Evolutionary conservation across 2,888 invertebrate species (phyloP), one percentile per base, ranked within the genome.

Genomic region (Drosophila tripunctata): DNA sequence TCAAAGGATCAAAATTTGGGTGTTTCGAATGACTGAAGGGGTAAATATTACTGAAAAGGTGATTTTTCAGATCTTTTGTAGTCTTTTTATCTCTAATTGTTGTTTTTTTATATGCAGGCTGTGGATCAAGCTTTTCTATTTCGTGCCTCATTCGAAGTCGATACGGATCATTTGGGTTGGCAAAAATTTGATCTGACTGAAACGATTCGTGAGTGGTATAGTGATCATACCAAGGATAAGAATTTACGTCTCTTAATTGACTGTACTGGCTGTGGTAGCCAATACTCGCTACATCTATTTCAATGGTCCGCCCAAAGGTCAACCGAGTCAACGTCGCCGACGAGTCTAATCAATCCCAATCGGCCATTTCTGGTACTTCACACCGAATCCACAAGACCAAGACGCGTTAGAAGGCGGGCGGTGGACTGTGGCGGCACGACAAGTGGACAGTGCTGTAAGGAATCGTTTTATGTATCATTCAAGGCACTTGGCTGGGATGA

Each of bases 401-500:
- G 94, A 51, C 92, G 96, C 14, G 95, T 96, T 54, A 94, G 96
- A 68, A 93, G 96, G 81, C 94, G 96, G 75, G 96, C 97, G 31
- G 93, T 97, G 62, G 96, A 97, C 91, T 97, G 97, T 92, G 94
- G 94, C 71, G 91, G 90, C 0, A 94, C 94, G 1, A 63, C 87
- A 0, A 88, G 86, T 41, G 94, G 94, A 79, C 96, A 96, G 90
- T 98, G 97, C 92, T 96, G 96, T 91, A 96, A 97, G 89, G 96
- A 97, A 92, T 94, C 95, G 47, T 96, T 97, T 92, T 97, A 97
- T 93, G 97, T 98, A 86, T 96, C 95, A 91, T 98, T 98, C 92
- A 95, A 95, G 89, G 95, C 96, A 85, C 93, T 98, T 50, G 97
- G 97, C 80, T 98, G 97, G 98, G 96, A 97, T 92, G 97, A 97